Percentiles rank a stretch among this genome's conserved stretches.
phyloP scores from a whole-genome alignment of 92 coral and sea anemone species.

The Parazoanthus darwini region DNA sequence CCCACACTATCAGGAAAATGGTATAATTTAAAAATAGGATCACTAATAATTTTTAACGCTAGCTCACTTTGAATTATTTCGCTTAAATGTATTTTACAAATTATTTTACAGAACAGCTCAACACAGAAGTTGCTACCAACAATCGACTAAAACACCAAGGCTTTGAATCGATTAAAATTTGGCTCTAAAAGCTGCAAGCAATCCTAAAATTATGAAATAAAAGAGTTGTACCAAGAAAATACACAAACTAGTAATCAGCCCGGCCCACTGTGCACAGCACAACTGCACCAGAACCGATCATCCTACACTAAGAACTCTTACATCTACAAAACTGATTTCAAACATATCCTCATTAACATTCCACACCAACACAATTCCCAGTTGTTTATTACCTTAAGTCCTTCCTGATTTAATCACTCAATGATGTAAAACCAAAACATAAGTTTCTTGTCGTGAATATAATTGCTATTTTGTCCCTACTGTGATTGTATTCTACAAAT shows the following conservation, averaged over 20 bases:
- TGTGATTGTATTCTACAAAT: conserved; percentile 16
- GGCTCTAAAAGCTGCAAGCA: not conserved
- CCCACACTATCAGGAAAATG: not conserved
- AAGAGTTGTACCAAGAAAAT: not conserved
- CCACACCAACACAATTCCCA: not conserved
- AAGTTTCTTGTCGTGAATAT: not conserved
- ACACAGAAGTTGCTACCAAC: conserved; percentile 11
- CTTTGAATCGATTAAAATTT: conserved; percentile 8
- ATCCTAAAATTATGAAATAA: not conserved
- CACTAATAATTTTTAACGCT: conserved; percentile 21
- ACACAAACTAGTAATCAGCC: not conserved
- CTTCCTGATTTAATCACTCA: not conserved
- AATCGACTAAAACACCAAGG: not conserved
- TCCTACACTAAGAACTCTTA: not conserved
- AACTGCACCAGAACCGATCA: not conserved
- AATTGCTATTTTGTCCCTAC: not conserved
- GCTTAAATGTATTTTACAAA: conserved; percentile 36
- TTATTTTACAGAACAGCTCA: conserved; percentile 36
- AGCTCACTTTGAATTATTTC: conserved; percentile 22
- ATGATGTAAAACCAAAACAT: not conserved
- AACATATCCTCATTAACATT: not conserved
- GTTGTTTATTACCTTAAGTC: not conserved
- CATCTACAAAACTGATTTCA: not conserved
- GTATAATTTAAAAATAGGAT: conserved; percentile 29
- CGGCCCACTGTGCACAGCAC: not conserved